A percentile compares a stretch with the other conserved stretches of the same genome.
phyloP scores from a whole-genome alignment of 2,113 vertebrate species.

The Muscicapa adusta region DNA sequence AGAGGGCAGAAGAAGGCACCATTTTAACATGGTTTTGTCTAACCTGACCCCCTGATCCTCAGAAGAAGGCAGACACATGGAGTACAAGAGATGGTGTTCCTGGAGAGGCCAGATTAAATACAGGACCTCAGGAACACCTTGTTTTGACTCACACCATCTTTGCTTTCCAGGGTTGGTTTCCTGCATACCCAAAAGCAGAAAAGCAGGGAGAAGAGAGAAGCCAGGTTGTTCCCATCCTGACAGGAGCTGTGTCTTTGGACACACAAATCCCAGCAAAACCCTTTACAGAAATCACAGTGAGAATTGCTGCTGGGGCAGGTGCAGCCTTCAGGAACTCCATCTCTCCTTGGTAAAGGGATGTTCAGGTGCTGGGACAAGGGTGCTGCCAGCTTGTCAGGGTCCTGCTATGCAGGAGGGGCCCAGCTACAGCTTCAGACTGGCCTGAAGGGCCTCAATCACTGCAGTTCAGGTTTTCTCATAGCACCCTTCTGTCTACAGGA shows the following conservation, averaged over 20 bases:
- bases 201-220: neutral
- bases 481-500: neutral
- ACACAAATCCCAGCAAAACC: neutral
- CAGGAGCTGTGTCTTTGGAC: neutral
- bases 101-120: neutral
- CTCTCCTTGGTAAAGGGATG: neutral
- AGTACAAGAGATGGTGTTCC: neutral
- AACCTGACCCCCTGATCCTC: neutral
- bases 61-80: neutral
- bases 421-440: neutral
- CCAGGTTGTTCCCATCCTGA: neutral
- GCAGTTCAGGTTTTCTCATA: neutral
- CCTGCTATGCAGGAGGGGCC: rapidly evolving
- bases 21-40: neutral
- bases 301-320: rapidly evolving
- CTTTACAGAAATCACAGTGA: neutral
- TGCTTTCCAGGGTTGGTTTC: neutral
- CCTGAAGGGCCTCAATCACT: neutral
- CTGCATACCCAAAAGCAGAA: neutral
- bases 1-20: neutral
- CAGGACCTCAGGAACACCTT: neutral
- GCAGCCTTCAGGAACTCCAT: neutral
- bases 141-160: neutral
- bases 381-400: neutral
- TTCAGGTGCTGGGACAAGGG: neutral